phyloP scores from a whole-genome alignment of 2,797 vertebrate genomes.

The Pipistrellus pipistrellus region DNA sequence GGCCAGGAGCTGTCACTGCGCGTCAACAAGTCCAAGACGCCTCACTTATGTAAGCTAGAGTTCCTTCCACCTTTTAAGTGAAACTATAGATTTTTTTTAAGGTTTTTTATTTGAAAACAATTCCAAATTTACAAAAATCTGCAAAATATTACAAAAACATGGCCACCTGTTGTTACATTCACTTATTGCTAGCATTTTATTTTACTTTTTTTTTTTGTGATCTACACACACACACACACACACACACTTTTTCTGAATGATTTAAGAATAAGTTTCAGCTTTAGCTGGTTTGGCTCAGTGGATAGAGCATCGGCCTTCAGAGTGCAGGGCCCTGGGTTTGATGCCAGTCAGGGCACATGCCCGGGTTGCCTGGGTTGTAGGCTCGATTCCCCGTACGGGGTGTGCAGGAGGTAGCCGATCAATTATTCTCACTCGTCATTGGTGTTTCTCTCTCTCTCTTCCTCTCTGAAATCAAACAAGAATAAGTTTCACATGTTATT shows the following conservation, averaged over 20 bases:
- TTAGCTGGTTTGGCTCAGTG: too few species aligned
- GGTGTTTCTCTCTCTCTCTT: too few species aligned
- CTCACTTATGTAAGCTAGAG: background rate
- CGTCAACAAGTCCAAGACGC: background rate
- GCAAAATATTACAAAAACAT: background rate
- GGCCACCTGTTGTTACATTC: background rate
- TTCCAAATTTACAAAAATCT: constrained; percentile 1
- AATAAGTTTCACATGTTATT: background rate
- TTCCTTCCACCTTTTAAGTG: background rate
- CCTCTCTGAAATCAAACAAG: background rate
- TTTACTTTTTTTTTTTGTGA: background rate
- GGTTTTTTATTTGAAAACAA: background rate
- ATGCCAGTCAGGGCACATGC: too few species aligned
- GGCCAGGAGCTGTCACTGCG: constrained; percentile 5
- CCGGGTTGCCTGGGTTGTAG: too few species aligned
- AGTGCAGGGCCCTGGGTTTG: too few species aligned
- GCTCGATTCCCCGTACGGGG: too few species aligned
- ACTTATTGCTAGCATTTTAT: background rate
- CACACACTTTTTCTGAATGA: background rate
- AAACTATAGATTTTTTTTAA: background rate
- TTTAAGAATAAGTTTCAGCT: background rate
- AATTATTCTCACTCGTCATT: too few species aligned
- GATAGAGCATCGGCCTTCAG: too few species aligned
- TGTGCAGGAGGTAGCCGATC: too few species aligned
- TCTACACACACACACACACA: background rate